Percentiles rank a stretch among this genome's conserved stretches.
These are phyloP conservation scores for Cochlearius cochlearius DNA, from an alignment of 2,113 vertebrate genomes.

Conservation along the genomic window DNA sequence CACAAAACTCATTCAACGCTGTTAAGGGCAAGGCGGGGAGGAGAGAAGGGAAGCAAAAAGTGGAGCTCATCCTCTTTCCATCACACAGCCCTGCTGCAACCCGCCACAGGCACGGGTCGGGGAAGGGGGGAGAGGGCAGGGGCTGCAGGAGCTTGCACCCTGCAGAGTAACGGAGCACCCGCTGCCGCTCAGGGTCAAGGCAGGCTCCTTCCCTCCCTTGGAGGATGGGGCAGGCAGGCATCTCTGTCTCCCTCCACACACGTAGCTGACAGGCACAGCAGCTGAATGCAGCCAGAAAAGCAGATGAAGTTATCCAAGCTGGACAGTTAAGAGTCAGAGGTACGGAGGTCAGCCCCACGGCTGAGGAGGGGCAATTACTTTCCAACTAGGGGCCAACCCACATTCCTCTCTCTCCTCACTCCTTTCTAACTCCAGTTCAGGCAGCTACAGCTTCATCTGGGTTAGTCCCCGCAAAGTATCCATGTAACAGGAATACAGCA, in stretches of 20 bases:
- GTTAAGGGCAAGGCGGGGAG: not conserved
- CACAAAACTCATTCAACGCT: not conserved
- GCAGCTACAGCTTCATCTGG: not conserved
- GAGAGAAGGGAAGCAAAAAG: not conserved
- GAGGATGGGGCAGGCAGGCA: not conserved
- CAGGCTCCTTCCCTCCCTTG: not conserved
- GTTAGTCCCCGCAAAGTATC: not conserved
- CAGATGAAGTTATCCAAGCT: not conserved
- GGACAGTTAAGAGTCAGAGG: not conserved
- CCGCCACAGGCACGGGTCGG: accelerated
- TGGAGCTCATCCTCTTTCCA: not conserved
- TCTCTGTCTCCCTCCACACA: not conserved
- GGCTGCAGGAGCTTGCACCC: not conserved
- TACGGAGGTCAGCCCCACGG: not conserved
- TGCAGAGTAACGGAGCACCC: not conserved
- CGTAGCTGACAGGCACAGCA: not conserved
- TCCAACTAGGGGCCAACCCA: not conserved
- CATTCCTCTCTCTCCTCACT: not conserved
- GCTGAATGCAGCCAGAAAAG: not conserved
- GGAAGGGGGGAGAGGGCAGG: not conserved
- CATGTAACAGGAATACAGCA: not conserved
- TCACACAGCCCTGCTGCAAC: not conserved
- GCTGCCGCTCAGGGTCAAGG: not conserved
- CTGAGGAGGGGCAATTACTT: not conserved
- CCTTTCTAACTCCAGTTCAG: not conserved